These are phyloP conservation scores for Labeo calbasu DNA, from an alignment of 2,797 vertebrate species.

Conservation along the genomic window DNA sequence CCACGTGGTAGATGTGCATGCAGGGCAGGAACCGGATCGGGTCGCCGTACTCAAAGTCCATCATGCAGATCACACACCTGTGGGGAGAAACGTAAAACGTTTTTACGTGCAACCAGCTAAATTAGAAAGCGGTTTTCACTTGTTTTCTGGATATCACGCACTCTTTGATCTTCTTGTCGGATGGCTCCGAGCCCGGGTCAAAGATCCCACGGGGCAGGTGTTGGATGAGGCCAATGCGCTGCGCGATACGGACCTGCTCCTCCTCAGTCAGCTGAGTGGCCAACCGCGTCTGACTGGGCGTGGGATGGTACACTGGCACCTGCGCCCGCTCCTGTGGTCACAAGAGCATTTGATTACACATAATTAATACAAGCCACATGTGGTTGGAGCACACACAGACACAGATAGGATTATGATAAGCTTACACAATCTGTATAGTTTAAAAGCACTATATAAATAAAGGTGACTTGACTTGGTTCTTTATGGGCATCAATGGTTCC, in stretches of 20 bases:
- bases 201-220: constrained; percentile 85
- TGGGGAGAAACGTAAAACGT: not conserved
- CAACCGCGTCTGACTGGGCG: constrained; percentile 80
- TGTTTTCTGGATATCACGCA: constrained; percentile 65
- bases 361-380: not conserved
- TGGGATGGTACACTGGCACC: constrained; percentile 82
- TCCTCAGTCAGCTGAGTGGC: constrained; percentile 87
- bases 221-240: constrained; percentile 87
- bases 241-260: constrained; percentile 86
- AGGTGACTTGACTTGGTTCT: not conserved
- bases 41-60: constrained; percentile 86
- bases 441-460: too few relatives aligned
- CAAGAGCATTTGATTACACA: not conserved
- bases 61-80: constrained; percentile 92
- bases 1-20: constrained; percentile 86
- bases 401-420: not conserved
- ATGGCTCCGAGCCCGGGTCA: constrained; percentile 75
- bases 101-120: not conserved
- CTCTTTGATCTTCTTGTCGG: constrained; percentile 86
- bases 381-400: not conserved
- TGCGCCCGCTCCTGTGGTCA: constrained; percentile 73
- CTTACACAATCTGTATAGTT: too few relatives aligned
- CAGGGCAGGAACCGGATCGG: constrained; percentile 87
- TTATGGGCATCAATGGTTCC: not conserved
- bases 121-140: not conserved